These are phyloP conservation scores for Chanos chanos DNA, from an alignment of 2,797 vertebrate species.

Conservation along the genomic window DNA sequence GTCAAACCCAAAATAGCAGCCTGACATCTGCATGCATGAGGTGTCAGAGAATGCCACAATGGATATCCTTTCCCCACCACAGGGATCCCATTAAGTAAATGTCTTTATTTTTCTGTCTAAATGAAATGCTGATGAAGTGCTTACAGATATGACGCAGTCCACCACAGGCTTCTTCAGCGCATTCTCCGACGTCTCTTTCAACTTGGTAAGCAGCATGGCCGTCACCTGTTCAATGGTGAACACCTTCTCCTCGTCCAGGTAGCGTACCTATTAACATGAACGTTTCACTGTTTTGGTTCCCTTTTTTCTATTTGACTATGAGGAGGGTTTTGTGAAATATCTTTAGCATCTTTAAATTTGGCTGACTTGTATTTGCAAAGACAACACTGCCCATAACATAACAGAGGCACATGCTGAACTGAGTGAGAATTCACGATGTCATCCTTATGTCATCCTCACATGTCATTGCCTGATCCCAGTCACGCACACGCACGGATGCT, in stretches of 20 bases:
- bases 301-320: not conserved
- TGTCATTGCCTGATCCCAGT: too few species aligned
- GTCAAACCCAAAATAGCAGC: not conserved
- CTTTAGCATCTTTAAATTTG: too few species aligned
- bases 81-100: not conserved
- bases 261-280: slow-evolving; percentile 77
- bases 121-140: slow-evolving; percentile 49
- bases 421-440: too few species aligned
- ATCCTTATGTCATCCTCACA: too few species aligned
- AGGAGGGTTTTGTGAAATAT: too few species aligned
- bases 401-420: too few species aligned
- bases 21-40: too few species aligned
- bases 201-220: slow-evolving; percentile 92
- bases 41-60: too few species aligned
- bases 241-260: slow-evolving; percentile 92
- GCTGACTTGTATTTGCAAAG: too few species aligned
- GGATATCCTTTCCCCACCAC: too few species aligned
- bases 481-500: too few species aligned
- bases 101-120: not conserved
- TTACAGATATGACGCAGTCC: slow-evolving; percentile 95
- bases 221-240: slow-evolving; percentile 93
- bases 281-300: not conserved
- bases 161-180: slow-evolving; percentile 94
- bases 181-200: slow-evolving; percentile 92
- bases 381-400: too few species aligned